Evolutionary conservation across 2,888 invertebrate species (phyloP).

Genomic region (Luperina nickerlii): DNA sequence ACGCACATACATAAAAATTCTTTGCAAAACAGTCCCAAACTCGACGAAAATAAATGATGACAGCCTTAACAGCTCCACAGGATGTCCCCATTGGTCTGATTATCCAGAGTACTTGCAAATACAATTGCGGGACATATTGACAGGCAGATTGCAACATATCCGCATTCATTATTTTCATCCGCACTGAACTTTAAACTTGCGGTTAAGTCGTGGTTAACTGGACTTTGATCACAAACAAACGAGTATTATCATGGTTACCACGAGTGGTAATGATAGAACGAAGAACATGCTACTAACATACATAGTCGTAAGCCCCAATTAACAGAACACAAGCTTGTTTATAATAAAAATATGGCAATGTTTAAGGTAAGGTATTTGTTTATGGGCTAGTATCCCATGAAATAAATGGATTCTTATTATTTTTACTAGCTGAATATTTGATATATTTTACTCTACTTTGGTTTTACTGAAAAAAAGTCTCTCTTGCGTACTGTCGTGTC

Average conservation of each 20-base stretch:
- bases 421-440: background rate
- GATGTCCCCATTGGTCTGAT: conserved; percentile 45
- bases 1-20: background rate
- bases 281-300: background rate
- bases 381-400: background rate
- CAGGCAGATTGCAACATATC: conserved; percentile 45
- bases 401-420: background rate
- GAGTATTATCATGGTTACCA: conserved; percentile 1
- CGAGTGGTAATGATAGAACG: background rate
- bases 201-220: conserved; percentile 11
- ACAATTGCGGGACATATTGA: conserved; percentile 32
- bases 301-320: background rate
- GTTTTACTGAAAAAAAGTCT: too few relatives aligned
- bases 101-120: conserved; percentile 41
- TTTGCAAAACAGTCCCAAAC: background rate
- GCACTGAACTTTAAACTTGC: conserved; percentile 49
- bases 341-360: background rate
- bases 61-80: conserved; percentile 27
- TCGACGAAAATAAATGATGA: background rate
- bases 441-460: too few relatives aligned
- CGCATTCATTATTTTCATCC: conserved; percentile 41
- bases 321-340: background rate
- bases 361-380: background rate
- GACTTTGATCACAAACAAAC: conserved; percentile 41
- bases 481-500: too few relatives aligned